Evolutionary conservation across 2,888 invertebrate genomes (phyloP).

Genomic region (Limnephilus marmoratus): DNA sequence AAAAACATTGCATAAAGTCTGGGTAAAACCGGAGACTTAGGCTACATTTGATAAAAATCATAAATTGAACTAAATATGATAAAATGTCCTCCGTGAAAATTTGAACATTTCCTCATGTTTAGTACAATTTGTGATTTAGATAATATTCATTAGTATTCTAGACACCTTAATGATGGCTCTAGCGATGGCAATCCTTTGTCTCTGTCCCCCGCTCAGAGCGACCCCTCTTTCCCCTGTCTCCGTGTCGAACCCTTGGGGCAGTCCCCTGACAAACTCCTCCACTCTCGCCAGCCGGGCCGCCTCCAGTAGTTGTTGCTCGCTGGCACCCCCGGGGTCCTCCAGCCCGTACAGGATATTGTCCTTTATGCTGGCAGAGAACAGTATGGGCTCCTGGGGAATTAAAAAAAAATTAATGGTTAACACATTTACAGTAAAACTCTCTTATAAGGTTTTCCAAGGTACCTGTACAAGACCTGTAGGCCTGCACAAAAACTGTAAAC

Average conservation of each 20-base stretch:
- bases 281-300: conserved; percentile 92
- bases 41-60: no score
- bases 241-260: conserved; percentile 87
- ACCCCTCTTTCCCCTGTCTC: conserved; percentile 93
- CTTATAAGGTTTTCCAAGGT: no score
- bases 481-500: no score
- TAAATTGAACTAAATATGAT: no score
- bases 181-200: conserved; percentile 95
- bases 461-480: no score
- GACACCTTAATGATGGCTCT: conserved; percentile 91
- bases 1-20: no score
- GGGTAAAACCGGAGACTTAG: no score
- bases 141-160: not conserved
- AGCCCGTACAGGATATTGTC: conserved; percentile 95
- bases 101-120: not conserved
- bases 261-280: conserved; percentile 83
- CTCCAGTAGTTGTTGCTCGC: conserved; percentile 77
- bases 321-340: conserved; percentile 72
- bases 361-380: conserved; percentile 93
- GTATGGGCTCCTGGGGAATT: conserved; percentile 86
- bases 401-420: conserved; percentile 62
- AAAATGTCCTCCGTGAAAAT: not conserved
- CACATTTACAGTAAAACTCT: no score
- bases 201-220: conserved; percentile 95
- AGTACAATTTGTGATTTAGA: not conserved